A percentile compares a stretch with the other conserved stretches of the same genome.
Conservation (phyloP, 1,140 invertebrate genomes). For the Manduca sexta region DNA sequence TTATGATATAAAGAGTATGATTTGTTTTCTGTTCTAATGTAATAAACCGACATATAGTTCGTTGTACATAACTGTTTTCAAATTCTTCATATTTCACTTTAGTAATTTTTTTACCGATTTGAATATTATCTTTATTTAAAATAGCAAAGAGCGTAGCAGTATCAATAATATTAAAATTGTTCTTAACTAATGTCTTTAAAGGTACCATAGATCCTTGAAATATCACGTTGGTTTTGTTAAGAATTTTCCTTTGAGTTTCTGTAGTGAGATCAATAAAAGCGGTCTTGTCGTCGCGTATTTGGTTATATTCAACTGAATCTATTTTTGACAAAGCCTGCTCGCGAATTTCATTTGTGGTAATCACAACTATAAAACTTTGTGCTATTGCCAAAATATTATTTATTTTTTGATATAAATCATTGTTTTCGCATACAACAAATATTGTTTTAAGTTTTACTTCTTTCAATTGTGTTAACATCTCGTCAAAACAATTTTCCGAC, state of each 20-base stretch:
- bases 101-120: not conserved
- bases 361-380: not conserved
- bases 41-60: slow-evolving; percentile 3
- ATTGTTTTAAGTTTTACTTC: not conserved
- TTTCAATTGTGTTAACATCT: not conserved
- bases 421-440: not conserved
- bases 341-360: not conserved
- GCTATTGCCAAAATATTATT: not conserved
- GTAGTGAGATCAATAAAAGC: not conserved
- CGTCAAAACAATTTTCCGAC: not conserved
- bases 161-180: slow-evolving; percentile 1
- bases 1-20: too few species aligned
- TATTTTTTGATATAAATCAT: not conserved
- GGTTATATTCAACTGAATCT: not conserved
- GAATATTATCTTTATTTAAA: slow-evolving; percentile 7
- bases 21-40: not conserved
- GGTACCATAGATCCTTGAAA: not conserved
- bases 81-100: slow-evolving; percentile 5
- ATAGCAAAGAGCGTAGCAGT: not conserved
- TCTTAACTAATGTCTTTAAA: not conserved
- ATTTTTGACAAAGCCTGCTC: too few species aligned
- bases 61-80: slow-evolving; percentile 4
- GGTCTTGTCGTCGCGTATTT: not conserved
- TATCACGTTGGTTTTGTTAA: not conserved
- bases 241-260: not conserved